A percentile compares a stretch with the other conserved stretches of the same genome.
These are phyloP conservation scores for Dermatemys mawii DNA, from an alignment of 2,113 vertebrate species.

Conservation along the genomic window DNA sequence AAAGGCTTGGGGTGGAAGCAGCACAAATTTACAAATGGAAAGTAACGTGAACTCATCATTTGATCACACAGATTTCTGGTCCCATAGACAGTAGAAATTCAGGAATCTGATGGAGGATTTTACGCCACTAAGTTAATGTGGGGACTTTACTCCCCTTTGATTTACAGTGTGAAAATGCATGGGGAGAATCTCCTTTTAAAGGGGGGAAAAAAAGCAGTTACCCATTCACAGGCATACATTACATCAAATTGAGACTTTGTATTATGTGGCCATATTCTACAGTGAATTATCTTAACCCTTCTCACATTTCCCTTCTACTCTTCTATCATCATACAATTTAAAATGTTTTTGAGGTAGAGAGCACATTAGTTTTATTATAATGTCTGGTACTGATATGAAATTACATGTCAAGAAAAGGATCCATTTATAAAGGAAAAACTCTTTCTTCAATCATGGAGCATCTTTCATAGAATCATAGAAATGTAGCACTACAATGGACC, in stretches of 20 bases:
- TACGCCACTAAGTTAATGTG: background rate
- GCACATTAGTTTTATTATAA: conserved; percentile 5
- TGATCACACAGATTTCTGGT: conserved; percentile 40
- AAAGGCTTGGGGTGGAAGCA: background rate
- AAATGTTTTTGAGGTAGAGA: conserved; percentile 29
- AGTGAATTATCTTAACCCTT: background rate
- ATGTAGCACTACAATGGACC: background rate
- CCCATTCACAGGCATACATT: background rate
- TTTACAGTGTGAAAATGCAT: background rate
- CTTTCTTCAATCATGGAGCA: background rate
- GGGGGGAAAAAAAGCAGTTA: background rate
- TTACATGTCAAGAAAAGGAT: conserved; percentile 22
- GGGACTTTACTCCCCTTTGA: background rate
- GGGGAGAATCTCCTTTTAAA: background rate
- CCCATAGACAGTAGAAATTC: conserved; percentile 5
- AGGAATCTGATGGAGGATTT: background rate
- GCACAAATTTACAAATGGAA: conserved; percentile 33
- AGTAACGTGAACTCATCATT: background rate
- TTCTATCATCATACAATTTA: background rate
- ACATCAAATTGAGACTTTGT: background rate
- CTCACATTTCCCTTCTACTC: background rate
- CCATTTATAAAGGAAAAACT: background rate
- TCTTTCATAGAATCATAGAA: background rate
- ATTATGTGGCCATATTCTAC: background rate
- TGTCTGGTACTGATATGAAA: background rate